Conservation (phyloP, 1,140 invertebrate genomes). For the Cotesia glomerata region DNA sequence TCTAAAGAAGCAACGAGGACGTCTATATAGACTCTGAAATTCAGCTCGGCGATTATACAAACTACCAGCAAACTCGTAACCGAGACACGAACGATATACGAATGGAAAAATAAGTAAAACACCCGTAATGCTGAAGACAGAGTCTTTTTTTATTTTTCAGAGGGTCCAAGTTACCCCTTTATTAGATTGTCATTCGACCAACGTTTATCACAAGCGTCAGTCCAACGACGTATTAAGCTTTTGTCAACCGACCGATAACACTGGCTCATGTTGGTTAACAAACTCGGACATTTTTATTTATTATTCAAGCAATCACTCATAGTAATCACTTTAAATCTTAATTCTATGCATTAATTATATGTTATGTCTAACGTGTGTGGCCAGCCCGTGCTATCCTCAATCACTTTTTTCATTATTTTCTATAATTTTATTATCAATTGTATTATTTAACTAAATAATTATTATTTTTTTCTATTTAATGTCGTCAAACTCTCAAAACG, state of each 20-base stretch:
- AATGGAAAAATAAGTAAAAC: neutral
- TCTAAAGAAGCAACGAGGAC: constrained; percentile 55
- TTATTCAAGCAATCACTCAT: neutral
- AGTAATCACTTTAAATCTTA: constrained; percentile 43
- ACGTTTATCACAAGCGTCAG: constrained; percentile 51
- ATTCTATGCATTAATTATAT: constrained; percentile 55
- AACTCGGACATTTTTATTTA: constrained; percentile 28
- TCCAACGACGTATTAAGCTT: constrained; percentile 53
- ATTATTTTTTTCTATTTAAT: neutral
- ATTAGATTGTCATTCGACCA: constrained; percentile 57
- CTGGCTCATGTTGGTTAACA: constrained; percentile 28
- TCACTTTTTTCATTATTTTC: constrained; percentile 21
- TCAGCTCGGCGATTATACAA: neutral
- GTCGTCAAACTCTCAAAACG: too few relatives aligned
- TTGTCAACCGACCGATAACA: constrained; percentile 15
- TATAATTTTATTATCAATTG: neutral
- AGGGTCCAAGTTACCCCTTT: constrained; percentile 54
- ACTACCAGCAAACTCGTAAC: too few relatives aligned
- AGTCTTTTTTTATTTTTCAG: constrained; percentile 14
- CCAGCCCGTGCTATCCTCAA: constrained; percentile 59
- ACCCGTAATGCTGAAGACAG: neutral
- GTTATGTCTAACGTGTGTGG: constrained; percentile 61
- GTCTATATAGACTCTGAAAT: constrained; percentile 39
- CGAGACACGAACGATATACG: too few relatives aligned
- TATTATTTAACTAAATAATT: neutral